Base-by-base conservation (phyloP, 2,888 invertebrate genomes). In the Drosophila testacea region DNA sequence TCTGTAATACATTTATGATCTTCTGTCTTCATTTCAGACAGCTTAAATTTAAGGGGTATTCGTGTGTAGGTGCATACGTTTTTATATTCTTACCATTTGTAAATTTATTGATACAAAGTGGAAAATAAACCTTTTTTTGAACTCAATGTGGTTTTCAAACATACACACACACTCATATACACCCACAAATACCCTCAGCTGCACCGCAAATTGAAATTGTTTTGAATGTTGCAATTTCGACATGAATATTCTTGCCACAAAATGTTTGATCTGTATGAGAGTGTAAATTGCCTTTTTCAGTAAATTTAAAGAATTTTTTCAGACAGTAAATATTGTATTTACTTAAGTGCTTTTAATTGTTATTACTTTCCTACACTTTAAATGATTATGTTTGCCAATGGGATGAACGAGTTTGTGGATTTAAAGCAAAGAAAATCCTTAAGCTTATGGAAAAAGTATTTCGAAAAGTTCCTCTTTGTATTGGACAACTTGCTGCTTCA, bases 201-300 rank as follows among this genome's bases (percentile, higher is more conserved):
- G 36, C 44, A 46, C 22, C 51, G 22, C 51, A 77, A 81, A 83
- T 69, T 66, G 62, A 63, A 77, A 73, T 78, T 68, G 72, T 70
- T 71, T 65, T 48, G 41, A 42, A 41, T 73, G 74, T 47, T 59
- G 50, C 32, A 63, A 41, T 51, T 62, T 50, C 32, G 27, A 28
- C 5, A 32, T 41, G 13, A 36, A 42, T 38, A 34, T 69, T 41
- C 36, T 11, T 22, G 16, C 30, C 11, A 4, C n/a, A 7, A 30
- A 54, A 41, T 46, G 46, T 56, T 60, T 13, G 41, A 44, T 41
- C 9, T 68, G n/a, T 22, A 16, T 41, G 9, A 30, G 38, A 10
- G n/a, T 4, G 11, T 13, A 44, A 16, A n/a, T 50, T 44, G 11
- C 52, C 46, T 28, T 36, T 56, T 56, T 36, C 36, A 46, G 46